Evolutionary conservation across 2,888 invertebrate genomes (phyloP), one percentile per base, ranked within the genome.

Genomic region (Nasonovia ribisnigri): DNA sequence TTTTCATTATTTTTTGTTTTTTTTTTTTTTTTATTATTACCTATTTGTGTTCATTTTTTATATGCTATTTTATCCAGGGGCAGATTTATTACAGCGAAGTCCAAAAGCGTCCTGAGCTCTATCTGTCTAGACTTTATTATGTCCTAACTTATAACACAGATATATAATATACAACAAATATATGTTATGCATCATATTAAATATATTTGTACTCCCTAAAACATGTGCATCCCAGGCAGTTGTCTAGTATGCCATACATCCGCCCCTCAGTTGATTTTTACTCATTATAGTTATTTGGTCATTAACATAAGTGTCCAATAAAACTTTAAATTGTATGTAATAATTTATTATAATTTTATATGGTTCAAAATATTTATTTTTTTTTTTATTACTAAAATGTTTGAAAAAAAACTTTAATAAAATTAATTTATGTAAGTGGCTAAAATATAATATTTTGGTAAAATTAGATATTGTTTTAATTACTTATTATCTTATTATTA

Each of bases 41-140:
- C 92, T 26, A 92, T 88, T 92, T 92, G 92, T 92, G 92, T 92
- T 92, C 92, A 92, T 88, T 92, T 88, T 92, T 92, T 92, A 46
- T 91, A 84, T n/a, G 43, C 91, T 84, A 57, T 84, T 84, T 46
- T 87, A 51, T 84, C 29, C 29, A 42, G 42, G 24, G 84, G 51
- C 29, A 54, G 51, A 51, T 51, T 90, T 54, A 57, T 29, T 84
- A 46, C 26, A 54, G 26, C 6, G 16, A 16, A 51, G 20, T 6
- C 42, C 42, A 36, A 77, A 77, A 36, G 77, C 4, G 3, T 26
- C 8, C 36, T 20, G 36, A 77, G 77, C 77, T 86, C 77, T 86
- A 46, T 43, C 26, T 90, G 13, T 20, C 1, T 46, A 46, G n/a
- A n/a, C 16, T 43, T 60, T n/a, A 57, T 60, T 89, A 60, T 60